Evolutionary conservation across 2,113 vertebrate species (phyloP), one percentile per base, ranked within the genome.

Genomic region (Gorsachius goisagi): DNA sequence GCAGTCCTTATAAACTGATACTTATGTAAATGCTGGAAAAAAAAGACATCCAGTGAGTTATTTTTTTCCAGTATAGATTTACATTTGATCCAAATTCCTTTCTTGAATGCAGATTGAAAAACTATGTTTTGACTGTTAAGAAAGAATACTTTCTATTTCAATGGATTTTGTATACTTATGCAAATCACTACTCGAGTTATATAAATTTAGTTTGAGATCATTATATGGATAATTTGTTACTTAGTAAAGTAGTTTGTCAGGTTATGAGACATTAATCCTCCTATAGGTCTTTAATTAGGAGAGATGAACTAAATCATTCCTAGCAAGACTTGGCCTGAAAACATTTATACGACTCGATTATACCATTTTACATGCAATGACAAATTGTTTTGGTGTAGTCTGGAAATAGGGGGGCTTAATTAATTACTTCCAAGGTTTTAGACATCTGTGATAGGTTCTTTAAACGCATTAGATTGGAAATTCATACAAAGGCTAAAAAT

Each of bases 231-330:
- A 98, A 98, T 98, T 98, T 98, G 97, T 98, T 98, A 97, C 95
- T 97, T 96, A 98, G 96, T 97, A 98, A 98, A 98, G 93, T 98
- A 97, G 94, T 97, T 97, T 95, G 93, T 97, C 96, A 97, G 96
- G 98, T 98, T 98, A 98, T 90, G 89, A 98, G 97, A 97, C 98
- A 98, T 98, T 98, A 98, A 98, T 98, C 97, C 95, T 97, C 95
- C 95, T 68, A 97, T 93, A 98, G 95, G 96, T 97, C 97, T 98
- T 98, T 98, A 98, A 98, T 98, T 98, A 97, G 98, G 89, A 97
- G 94, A 98, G 96, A 98, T 96, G 96, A 98, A 97, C 96, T 98
- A 98, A 98, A 98, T 98, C 98, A 98, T 98, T 98, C 96, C 98
- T 97, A 97, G 96, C 92, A 96, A 97, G 97, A 91, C 97, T 97